These are phyloP conservation scores for Dasyornis broadbenti DNA, from an alignment of 2,113 vertebrate species.

Conservation along the genomic window DNA sequence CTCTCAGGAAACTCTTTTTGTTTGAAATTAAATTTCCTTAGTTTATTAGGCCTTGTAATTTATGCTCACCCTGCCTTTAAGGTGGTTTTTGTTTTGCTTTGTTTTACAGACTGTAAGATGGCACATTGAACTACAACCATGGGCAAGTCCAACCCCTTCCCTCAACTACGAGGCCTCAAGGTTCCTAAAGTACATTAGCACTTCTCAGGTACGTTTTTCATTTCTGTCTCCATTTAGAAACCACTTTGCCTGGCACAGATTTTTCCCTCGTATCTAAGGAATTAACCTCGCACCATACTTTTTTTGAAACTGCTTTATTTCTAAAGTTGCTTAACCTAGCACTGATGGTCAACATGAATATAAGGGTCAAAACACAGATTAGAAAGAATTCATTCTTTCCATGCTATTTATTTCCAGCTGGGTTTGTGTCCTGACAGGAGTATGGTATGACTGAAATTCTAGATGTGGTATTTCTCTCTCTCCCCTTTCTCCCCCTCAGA, in stretches of 20 bases:
- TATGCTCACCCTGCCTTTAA: not conserved
- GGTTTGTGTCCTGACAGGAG: not conserved
- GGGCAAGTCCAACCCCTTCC: constrained; percentile 80
- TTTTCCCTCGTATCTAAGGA: not conserved
- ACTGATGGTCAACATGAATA: not conserved
- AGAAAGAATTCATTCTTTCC: not conserved
- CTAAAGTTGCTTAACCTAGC: not conserved
- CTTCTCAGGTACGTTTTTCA: constrained; percentile 77
- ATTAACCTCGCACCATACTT: not conserved
- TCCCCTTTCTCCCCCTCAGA: not conserved
- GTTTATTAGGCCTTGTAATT: not conserved
- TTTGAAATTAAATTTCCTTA: not conserved
- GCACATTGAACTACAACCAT: constrained; percentile 87
- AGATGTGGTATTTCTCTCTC: not conserved
- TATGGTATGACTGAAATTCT: not conserved
- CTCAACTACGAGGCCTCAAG: constrained; percentile 85
- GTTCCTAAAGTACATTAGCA: constrained; percentile 89
- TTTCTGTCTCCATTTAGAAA: not conserved
- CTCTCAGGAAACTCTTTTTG: not conserved
- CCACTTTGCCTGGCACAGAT: not conserved
- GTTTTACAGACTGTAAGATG: constrained; percentile 78
- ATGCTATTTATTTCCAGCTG: not conserved
- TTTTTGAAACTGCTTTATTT: not conserved
- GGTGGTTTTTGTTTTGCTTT: not conserved
- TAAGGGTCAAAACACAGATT: not conserved